phyloP scores from a whole-genome alignment of 2,888 invertebrate species.

The Drosophila melanosoma region DNA sequence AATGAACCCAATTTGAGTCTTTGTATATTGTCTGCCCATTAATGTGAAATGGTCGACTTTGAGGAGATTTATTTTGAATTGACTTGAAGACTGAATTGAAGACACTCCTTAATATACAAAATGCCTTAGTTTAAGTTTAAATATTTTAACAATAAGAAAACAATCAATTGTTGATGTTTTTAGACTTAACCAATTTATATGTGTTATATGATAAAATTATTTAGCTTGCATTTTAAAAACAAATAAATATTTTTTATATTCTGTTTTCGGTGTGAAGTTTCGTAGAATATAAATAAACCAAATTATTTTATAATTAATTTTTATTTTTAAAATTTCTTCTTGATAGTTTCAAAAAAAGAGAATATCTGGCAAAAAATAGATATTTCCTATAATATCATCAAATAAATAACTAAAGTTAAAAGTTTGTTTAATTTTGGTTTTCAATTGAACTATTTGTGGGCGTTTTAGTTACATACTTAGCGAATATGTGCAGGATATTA shows the following conservation, averaged over 20 bases:
- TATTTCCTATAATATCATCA: background rate
- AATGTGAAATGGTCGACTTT: background rate
- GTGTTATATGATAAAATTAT: background rate
- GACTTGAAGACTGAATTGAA: background rate
- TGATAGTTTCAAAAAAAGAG: background rate
- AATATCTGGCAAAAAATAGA: background rate
- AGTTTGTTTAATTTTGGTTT: background rate
- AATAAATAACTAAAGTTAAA: background rate
- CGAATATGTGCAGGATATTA: conserved; percentile 2
- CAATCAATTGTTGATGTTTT: background rate
- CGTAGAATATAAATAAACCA: background rate
- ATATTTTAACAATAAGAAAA: background rate
- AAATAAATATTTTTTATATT: background rate
- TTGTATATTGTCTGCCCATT: background rate
- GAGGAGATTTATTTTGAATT: background rate
- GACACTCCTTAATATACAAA: background rate
- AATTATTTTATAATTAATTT: background rate
- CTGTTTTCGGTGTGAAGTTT: accelerated
- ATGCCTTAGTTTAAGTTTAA: background rate
- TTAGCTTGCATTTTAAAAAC: background rate
- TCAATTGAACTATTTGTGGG: background rate
- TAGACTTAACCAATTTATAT: background rate
- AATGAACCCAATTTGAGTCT: conserved; percentile 25
- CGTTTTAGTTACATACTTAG: background rate
- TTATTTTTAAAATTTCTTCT: background rate